Percentiles rank a stretch among this genome's conserved stretches.
phyloP scores from a whole-genome alignment of 2,888 invertebrate genomes.

The Hyposoter dolosus region DNA sequence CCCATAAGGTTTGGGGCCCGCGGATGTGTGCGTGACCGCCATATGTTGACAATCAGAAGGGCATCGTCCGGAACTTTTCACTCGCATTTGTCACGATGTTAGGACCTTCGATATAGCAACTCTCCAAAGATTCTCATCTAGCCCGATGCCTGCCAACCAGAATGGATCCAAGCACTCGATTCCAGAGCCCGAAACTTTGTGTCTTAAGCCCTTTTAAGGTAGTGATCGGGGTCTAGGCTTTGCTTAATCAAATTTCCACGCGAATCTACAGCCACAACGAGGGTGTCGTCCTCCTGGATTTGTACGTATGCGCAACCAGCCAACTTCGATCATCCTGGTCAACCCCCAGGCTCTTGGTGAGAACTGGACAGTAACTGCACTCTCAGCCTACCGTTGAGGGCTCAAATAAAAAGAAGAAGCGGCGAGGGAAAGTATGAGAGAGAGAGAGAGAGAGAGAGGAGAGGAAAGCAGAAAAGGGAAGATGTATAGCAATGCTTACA shows the following conservation, averaged over 20 bases:
- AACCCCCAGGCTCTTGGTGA: constrained; percentile 75
- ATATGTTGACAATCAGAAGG: background rate
- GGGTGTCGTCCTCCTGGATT: constrained; percentile 7
- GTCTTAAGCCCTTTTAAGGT: background rate
- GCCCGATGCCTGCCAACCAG: background rate
- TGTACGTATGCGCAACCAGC: background rate
- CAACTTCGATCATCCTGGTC: constrained; percentile 22
- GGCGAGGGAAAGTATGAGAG: constrained; percentile 40
- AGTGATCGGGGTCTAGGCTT: background rate
- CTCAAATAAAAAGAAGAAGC: constrained; percentile 41
- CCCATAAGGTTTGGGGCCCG: background rate
- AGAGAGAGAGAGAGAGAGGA: constrained; percentile 15
- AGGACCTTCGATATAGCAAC: background rate
- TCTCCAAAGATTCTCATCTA: background rate
- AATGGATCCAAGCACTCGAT: background rate
- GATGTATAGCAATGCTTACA: background rate
- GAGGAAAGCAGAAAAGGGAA: constrained; percentile 27
- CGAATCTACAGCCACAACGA: constrained; percentile 1
- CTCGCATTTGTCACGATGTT: background rate
- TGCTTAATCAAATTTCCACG: background rate
- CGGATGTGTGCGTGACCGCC: background rate
- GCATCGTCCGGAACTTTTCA: background rate
- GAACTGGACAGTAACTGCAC: constrained; percentile 80
- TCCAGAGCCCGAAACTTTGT: background rate
- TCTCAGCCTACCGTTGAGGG: constrained; percentile 75